Evolutionary conservation across 2,888 invertebrate species (phyloP), one percentile per base, ranked within the genome.

Genomic region (Parascotia fuliginaria): DNA sequence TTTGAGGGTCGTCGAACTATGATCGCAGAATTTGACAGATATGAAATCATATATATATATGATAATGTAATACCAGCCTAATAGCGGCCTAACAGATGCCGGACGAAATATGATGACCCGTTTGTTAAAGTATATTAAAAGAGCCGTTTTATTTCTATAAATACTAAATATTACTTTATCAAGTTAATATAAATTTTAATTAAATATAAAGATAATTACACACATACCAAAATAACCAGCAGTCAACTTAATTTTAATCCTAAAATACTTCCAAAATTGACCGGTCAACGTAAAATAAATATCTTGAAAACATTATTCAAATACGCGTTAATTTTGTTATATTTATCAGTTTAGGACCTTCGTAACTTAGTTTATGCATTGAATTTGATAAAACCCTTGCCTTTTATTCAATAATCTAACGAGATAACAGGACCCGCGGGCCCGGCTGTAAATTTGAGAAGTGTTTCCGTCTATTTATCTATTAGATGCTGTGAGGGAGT

Each of bases 361-460:
- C 65, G 60, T 75, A 79, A 79, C 73, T 70, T 59, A 72, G 73
- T 79, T 79, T 70, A 66, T 65, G 65, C 70, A 65, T 74, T 65
- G 73, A 76, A 74, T 78, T 79, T 77, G 70, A 68, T 74, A 76
- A 75, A 78, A 69, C 75, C 77, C 73, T 77, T 71, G 66, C 65
- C 75, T 74, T 75, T 83, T 77, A 82, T 83, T 77, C 67, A 81
- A 82, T 81, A 78, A 79, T 60, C 60, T 75, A 75, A 77, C 75
- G 70, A 77, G 70, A 67, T 77, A 77, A 75, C 66, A 54, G 70
- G 71, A 64, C 73, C 76, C 72, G 37, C 55, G 70, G 72, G 70
- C 63, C 72, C 59, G 60, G 65, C 46, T 60, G 62, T 68, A 65
- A 65, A 70, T 67, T 71, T 72, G 52, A 49, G 49, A 60, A 65